Evolutionary conservation across 2,888 invertebrate species (phyloP).

Genomic region (Drosophila aldrichi): DNA sequence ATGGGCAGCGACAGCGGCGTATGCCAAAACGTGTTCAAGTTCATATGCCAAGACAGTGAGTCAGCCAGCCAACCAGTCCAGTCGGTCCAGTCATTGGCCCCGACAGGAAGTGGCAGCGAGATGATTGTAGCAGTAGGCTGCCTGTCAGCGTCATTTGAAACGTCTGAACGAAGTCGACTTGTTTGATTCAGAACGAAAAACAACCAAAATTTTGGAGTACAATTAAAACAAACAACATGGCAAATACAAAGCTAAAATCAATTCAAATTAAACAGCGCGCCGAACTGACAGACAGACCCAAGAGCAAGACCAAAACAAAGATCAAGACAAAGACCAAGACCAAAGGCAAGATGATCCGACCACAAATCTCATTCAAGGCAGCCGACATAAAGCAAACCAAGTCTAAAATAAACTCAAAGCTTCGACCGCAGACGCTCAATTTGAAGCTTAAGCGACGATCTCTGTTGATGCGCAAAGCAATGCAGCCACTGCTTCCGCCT

Average conservation of each 20-base stretch:
- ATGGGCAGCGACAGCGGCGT: slow-evolving; percentile 17
- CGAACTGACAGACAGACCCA: background rate
- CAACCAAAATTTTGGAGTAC: slow-evolving; percentile 34
- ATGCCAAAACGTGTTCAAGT: slow-evolving; percentile 64
- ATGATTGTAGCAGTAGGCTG: slow-evolving; percentile 38
- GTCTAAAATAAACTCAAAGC: background rate
- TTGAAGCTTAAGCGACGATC: slow-evolving; percentile 16
- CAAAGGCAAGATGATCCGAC: background rate
- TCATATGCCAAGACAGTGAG: slow-evolving; percentile 31
- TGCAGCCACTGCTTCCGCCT: slow-evolving; percentile 21
- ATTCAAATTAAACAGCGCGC: slow-evolving; percentile 5
- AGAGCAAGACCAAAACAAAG: background rate
- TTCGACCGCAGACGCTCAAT: background rate
- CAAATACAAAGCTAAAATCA: slow-evolving; percentile 15
- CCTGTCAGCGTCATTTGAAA: slow-evolving; percentile 8
- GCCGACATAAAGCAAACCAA: background rate
- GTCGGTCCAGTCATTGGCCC: slow-evolving; percentile 7
- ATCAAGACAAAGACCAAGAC: background rate
- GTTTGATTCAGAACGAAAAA: slow-evolving; percentile 26
- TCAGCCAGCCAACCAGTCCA: slow-evolving; percentile 15
- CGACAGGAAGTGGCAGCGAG: background rate
- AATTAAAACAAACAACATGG: slow-evolving; percentile 30
- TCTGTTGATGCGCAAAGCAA: slow-evolving; percentile 19
- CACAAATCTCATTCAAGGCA: background rate
- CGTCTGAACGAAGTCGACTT: slow-evolving; percentile 17